Conservation (phyloP, 35 echinoderm and acorn worm genomes). For the Apostichopus japonicus region DNA sequence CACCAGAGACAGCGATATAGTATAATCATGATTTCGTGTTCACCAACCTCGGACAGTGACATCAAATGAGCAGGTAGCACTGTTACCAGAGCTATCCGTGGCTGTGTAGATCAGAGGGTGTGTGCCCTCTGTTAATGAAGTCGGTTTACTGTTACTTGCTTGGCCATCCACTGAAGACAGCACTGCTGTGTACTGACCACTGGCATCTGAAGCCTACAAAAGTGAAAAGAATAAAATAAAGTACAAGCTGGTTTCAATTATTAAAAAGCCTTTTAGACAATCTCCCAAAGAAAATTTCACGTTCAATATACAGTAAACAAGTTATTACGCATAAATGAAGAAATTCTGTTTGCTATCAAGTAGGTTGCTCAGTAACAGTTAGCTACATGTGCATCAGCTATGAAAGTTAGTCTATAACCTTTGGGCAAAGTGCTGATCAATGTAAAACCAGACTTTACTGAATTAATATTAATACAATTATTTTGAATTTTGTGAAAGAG, state of each 20-base stretch:
- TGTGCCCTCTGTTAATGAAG: constrained; percentile 8
- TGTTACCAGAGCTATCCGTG: constrained; percentile 58
- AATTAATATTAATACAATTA: no score
- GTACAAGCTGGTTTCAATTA: background rate
- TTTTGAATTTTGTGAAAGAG: no score
- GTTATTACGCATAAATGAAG: no score
- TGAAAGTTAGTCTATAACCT: no score
- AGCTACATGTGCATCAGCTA: no score
- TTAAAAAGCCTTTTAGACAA: background rate
- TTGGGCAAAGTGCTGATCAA: no score
- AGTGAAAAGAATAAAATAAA: background rate
- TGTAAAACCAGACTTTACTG: no score
- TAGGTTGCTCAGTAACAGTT: no score
- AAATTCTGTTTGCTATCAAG: no score
- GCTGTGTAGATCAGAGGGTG: constrained; percentile 50
- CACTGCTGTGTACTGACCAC: constrained; percentile 36
- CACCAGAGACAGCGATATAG: no score
- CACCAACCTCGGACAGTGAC: constrained; percentile 53
- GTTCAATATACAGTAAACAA: no score
- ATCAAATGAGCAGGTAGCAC: constrained; percentile 55
- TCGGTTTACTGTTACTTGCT: background rate
- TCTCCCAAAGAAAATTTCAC: no score
- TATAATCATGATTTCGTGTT: background rate
- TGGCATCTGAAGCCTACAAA: constrained; percentile 36
- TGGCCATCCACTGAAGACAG: background rate